phyloP scores from a whole-genome alignment of 2,113 vertebrate genomes.

The Candoia aspera region DNA sequence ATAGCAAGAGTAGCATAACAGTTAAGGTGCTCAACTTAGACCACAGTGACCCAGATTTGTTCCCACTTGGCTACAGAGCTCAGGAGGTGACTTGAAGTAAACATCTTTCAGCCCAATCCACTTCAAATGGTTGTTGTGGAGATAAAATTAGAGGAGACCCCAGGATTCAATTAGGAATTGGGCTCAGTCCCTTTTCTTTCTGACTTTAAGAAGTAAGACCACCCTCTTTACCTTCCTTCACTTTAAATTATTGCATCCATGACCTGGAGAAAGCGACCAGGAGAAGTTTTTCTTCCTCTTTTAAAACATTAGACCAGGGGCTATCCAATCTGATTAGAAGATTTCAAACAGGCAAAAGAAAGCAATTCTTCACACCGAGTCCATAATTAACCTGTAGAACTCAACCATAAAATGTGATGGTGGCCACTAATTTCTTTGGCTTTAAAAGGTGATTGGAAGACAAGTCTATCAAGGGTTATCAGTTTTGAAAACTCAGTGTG shows the following conservation, averaged over 20 bases:
- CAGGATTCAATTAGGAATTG: not conserved
- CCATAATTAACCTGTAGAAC: not conserved
- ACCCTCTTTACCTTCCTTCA: not conserved
- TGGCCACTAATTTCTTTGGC: not conserved
- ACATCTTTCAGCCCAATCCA: not conserved
- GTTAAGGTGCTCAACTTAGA: not conserved
- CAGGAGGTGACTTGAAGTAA: not conserved
- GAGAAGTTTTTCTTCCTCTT: not conserved
- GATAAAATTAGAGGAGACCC: not conserved
- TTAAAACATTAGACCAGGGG: not conserved
- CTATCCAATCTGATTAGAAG: not conserved
- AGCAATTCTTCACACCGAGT: not conserved
- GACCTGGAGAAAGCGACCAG: not conserved
- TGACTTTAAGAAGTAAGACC: not conserved
- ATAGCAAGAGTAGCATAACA: not conserved
- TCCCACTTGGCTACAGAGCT: not conserved
- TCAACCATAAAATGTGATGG: not conserved
- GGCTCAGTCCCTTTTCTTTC: not conserved
- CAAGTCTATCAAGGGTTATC: not conserved
- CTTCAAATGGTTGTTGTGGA: not conserved
- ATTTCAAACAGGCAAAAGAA: not conserved
- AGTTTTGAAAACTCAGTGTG: not conserved
- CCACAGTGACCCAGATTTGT: not conserved
- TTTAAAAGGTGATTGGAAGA: not conserved
- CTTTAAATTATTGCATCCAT: not conserved